Evolutionary conservation across 2,888 invertebrate genomes (phyloP).

Genomic region (Anodontia alba): DNA sequence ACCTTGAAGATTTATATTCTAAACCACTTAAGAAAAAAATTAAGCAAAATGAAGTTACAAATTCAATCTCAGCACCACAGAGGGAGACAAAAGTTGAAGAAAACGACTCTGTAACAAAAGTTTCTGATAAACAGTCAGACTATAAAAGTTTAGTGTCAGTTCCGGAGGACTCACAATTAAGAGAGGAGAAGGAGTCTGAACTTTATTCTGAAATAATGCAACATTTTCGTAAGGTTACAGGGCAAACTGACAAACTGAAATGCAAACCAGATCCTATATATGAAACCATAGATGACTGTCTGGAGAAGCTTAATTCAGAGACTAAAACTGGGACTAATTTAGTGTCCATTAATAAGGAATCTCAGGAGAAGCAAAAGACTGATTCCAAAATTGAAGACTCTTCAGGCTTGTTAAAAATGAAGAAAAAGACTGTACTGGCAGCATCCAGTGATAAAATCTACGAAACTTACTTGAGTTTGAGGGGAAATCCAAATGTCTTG

Average conservation of each 20-base stretch:
- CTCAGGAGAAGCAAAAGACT: not conserved
- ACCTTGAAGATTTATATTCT: conserved; percentile 57
- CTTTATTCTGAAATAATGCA: conserved; percentile 55
- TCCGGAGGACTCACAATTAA: not conserved
- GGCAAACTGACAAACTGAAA: not conserved
- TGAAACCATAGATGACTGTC: conserved; percentile 51
- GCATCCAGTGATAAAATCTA: conserved; percentile 62
- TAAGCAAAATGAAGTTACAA: conserved; percentile 23
- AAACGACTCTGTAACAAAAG: too few relatives aligned
- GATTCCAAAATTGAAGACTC: not conserved
- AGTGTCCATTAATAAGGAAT: not conserved
- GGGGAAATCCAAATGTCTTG: conserved; percentile 41
- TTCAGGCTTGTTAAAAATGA: conserved; percentile 1
- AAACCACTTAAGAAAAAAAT: conserved; percentile 56
- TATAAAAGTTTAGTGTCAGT: too few relatives aligned
- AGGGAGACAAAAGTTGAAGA: too few relatives aligned
- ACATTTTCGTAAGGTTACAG: conserved; percentile 32
- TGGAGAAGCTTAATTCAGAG: not conserved
- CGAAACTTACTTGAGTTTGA: conserved; percentile 56
- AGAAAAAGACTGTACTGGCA: conserved; percentile 53
- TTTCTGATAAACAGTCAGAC: too few relatives aligned
- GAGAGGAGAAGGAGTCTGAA: conserved; percentile 23
- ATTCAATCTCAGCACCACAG: not conserved
- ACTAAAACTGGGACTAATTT: not conserved
- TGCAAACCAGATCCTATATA: conserved; percentile 45